Conservation (phyloP, 64 coral and sea anemone species). For the Pocillopora damicornis region DNA sequence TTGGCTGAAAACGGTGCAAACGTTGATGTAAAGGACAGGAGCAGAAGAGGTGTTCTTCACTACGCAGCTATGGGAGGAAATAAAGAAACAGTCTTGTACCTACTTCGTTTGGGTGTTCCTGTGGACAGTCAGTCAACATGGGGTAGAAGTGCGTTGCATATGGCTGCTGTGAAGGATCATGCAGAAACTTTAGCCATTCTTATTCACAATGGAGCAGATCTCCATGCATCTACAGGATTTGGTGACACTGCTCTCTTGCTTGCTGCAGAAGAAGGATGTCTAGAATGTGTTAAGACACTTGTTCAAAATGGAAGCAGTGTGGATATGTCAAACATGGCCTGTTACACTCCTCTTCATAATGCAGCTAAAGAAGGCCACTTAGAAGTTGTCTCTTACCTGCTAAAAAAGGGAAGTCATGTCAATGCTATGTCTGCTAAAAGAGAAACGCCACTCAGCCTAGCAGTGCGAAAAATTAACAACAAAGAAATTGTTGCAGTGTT, state of each 20-base stretch:
- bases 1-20: constrained; percentile 22
- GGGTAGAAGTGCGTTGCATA: constrained; percentile 56
- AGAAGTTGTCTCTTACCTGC: constrained; percentile 20
- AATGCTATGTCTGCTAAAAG: neutral
- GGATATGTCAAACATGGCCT: constrained; percentile 23
- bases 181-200: constrained; percentile 19
- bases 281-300: constrained; percentile 39
- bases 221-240: constrained; percentile 25
- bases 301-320: constrained; percentile 28
- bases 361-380: constrained; percentile 39
- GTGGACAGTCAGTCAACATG: constrained; percentile 37
- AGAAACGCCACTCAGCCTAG: constrained; percentile 43
- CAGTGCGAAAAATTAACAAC: constrained; percentile 31
- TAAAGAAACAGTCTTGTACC: neutral
- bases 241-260: constrained; percentile 48
- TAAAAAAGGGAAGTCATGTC: constrained; percentile 25
- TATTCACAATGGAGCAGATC: constrained; percentile 44
- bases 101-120: constrained; percentile 6
- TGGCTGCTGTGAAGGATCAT: constrained; percentile 41
- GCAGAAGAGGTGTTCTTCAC: constrained; percentile 13
- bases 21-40: constrained; percentile 13
- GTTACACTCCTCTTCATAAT: constrained; percentile 48
- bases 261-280: constrained; percentile 50
- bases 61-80: constrained; percentile 19
- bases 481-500: constrained; percentile 37